Evolutionary conservation across 2,113 vertebrate species (phyloP), one percentile per base, ranked within the genome.

Genomic region (Oophaga pumilio): DNA sequence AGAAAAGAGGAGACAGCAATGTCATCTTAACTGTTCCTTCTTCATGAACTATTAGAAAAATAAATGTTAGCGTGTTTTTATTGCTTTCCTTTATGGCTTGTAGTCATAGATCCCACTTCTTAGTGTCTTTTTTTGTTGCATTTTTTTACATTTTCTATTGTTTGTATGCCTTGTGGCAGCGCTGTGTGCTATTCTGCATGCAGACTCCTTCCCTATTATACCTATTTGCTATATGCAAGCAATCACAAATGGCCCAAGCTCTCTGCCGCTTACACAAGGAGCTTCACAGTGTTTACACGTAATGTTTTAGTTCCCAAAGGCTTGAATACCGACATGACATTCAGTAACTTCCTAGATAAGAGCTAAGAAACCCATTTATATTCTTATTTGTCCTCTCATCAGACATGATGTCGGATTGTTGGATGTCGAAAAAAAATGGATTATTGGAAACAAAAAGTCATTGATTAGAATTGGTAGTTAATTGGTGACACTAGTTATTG

Each of bases 221-320:
- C 18, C 15, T 73, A 43, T 73, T 73, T 74, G 33, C 71, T 74
- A 56, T 26, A 80, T 59, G 53, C 77, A 80, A 80, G 24, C 77
- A 80, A 80, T 60, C 77, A 80, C 53, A 60, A 53, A 43, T 43
- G 20, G 66, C 22, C 60, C 81, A 83, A 83, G 43, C 43, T 68
- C 59, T 49, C 49, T 84, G 83, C 52, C 59, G 52, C 68, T 52
- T 81, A 81, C 62, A 57, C 68, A 74, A 18, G 68, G 13, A 28
- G 43, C 69, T 13, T 53, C 28, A 15, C 7, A 17, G 53, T 73
- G 50, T 53, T 66, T 82, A 15, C 60, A 82, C 20, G 28, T 68
- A 83, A 83, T 52, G 22, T 50, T 83, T 52, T 69, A 8, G n/a
- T 52, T 83, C 81, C 64, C 62, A 69, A 83, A 83, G 81, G 81